Base-by-base conservation (phyloP, 1,140 invertebrate species). In the Lucilia sericata region DNA sequence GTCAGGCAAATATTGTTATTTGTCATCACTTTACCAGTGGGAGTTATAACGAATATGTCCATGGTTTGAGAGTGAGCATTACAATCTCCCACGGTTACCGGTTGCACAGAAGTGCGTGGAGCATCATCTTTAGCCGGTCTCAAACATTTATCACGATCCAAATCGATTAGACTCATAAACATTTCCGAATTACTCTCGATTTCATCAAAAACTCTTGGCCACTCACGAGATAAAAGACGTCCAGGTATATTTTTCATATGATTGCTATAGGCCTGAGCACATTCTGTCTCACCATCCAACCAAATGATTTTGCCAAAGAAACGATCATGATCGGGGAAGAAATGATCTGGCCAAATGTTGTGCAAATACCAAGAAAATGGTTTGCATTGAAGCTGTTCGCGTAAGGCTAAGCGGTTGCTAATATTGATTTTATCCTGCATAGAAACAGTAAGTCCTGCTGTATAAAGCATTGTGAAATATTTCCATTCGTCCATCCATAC, bases 401-500 rank as follows among this genome's bases (percentile, higher is more conserved):
- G 92, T 9, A 99, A 91, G 51, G 94, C 92, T 10, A 96, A 88
- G 86, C 98, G 93, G 25, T 95, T 93, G 34, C 85, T 88, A 1
- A 90, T 87, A 85, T 91, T 86, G 0, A 90, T 86, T 25, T 84
- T 88, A 1, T 90, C 86, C 25, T 84, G 85, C 10, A 80, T 84
- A 75, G 84, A 94, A 92, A 91, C 95, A 96, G 86, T 96, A 8
- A 90, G 82, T 1, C 88, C 89, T 0, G 86, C 83, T 30, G 88
- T 91, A 13, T 91, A 91, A 7, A 89, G 86, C 85, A 98, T 98
- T 88, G 96, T 97, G 91, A 98, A 98, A 85, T 97, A 94, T 9
- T 96, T 95, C 96, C 96, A 98, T 74, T 98, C 95, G 88, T 98
- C 97, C 96, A 98, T 97, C 97, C 97, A 99, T 0, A 98, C 97